Evolutionary conservation across 2,888 invertebrate genomes (phyloP).

Genomic region (Drosophila paranaensis): DNA sequence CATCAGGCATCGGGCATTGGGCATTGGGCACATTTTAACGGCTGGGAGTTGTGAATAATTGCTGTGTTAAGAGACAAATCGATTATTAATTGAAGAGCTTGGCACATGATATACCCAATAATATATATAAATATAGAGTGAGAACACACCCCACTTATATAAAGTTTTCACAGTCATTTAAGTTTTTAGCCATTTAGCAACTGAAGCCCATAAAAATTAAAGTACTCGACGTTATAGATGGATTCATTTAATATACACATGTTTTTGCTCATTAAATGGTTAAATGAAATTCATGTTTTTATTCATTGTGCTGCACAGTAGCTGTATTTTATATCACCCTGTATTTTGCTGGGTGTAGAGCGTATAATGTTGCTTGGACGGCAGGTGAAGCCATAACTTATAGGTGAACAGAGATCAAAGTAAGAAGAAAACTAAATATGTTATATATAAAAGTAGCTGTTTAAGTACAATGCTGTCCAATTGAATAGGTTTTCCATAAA

Average conservation of each 20-base stretch:
- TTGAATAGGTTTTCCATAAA: too few species aligned
- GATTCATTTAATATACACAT: slow-evolving; percentile 8
- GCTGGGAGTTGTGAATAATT: not conserved
- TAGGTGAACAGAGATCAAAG: too few species aligned
- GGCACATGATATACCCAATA: not conserved
- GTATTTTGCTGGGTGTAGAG: too few species aligned
- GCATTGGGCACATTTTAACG: not conserved
- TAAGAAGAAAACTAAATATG: not conserved
- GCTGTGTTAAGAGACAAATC: slow-evolving; percentile 5
- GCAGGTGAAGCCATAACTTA: not conserved
- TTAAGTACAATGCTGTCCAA: too few species aligned
- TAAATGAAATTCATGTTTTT: not conserved
- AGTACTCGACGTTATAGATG: not conserved
- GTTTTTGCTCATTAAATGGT: slow-evolving; percentile 3
- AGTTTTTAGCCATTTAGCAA: not conserved
- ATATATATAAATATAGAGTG: not conserved
- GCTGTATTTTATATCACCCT: slow-evolving; percentile 13
- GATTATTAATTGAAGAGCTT: slow-evolving; percentile 14
- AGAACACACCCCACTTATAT: not conserved
- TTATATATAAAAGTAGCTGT: too few species aligned
- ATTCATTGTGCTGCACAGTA: not conserved
- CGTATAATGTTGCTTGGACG: not conserved
- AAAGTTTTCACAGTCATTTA: not conserved
- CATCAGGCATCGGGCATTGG: too few species aligned
- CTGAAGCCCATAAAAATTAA: slow-evolving; percentile 7